Percentiles rank a stretch among this genome's conserved stretches.
phyloP scores from a whole-genome alignment of 1,140 invertebrate genomes.

The Sinella curviseta region DNA sequence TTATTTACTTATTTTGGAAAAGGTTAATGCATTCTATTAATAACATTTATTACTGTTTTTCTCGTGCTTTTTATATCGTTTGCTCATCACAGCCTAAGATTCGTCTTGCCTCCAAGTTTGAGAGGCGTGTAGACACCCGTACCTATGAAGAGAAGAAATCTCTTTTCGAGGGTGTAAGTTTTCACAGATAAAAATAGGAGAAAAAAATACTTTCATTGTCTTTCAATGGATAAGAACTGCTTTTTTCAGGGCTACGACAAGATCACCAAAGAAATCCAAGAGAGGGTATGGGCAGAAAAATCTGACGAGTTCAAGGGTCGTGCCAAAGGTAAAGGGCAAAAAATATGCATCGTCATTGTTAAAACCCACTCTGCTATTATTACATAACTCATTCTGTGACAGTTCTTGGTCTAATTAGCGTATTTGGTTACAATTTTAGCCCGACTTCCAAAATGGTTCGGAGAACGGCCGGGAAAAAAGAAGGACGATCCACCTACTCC shows the following conservation, averaged over 20 bases:
- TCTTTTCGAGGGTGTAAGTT: constrained; percentile 56
- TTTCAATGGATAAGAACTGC: too few species aligned
- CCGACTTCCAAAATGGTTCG: constrained; percentile 25
- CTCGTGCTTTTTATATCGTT: background rate
- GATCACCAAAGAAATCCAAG: constrained; percentile 12
- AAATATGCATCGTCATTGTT: background rate
- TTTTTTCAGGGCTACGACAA: background rate
- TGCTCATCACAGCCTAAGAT: constrained; percentile 59
- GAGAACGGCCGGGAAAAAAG: constrained; percentile 25
- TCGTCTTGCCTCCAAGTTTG: constrained; percentile 61
- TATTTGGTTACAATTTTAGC: background rate
- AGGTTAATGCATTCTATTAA: too few species aligned
- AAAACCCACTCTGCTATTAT: background rate
- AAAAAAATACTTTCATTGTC: too few species aligned
- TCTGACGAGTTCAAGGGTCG: constrained; percentile 7
- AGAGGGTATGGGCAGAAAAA: constrained; percentile 7
- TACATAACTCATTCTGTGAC: background rate
- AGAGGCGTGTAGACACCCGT: constrained; percentile 61
- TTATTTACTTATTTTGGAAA: too few species aligned
- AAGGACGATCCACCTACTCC: constrained; percentile 24
- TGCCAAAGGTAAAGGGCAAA: background rate
- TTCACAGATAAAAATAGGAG: too few species aligned
- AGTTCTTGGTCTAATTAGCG: background rate
- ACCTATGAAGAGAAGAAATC: constrained; percentile 57
- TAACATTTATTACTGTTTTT: too few species aligned